Evolutionary conservation across 2,888 invertebrate genomes (phyloP).

Genomic region (Oeneis ivallda): DNA sequence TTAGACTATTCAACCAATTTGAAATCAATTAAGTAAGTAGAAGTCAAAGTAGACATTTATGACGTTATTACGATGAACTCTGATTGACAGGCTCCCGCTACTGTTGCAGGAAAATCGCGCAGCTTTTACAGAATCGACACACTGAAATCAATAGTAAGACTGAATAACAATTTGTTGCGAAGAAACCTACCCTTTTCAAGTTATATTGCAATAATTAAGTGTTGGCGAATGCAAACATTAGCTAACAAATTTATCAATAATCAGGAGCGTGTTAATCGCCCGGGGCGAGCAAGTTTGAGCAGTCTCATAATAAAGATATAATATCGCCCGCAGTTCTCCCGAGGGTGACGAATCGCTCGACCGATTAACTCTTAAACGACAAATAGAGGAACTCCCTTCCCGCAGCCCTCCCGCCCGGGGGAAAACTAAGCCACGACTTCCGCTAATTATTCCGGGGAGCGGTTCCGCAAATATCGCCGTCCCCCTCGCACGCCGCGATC

Average conservation of each 20-base stretch:
- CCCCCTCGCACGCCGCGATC: conserved; percentile 70
- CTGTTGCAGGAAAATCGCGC: no score
- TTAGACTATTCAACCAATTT: no score
- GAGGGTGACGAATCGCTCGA: conserved; percentile 80
- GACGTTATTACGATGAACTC: no score
- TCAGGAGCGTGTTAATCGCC: conserved; percentile 74
- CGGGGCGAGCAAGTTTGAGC: conserved; percentile 58
- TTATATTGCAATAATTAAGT: conserved; percentile 13
- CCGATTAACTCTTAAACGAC: conserved; percentile 82
- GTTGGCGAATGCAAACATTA: conserved; percentile 25
- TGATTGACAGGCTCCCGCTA: no score
- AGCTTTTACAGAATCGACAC: no score
- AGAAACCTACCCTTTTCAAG: background rate
- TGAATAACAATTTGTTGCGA: background rate
- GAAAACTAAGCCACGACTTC: conserved; percentile 80
- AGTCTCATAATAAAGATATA: conserved; percentile 78
- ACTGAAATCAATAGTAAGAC: no score
- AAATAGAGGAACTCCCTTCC: conserved; percentile 79
- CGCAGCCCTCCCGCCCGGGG: conserved; percentile 68
- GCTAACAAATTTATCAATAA: conserved; percentile 77
- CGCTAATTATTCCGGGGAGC: conserved; percentile 78
- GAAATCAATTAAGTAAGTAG: no score
- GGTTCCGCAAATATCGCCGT: conserved; percentile 67
- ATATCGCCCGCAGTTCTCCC: conserved; percentile 72
- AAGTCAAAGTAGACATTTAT: no score